Percentiles rank a stretch among this genome's conserved stretches.
Conservation (phyloP, 2,113 vertebrate genomes). For the Tupaia tana region DNA sequence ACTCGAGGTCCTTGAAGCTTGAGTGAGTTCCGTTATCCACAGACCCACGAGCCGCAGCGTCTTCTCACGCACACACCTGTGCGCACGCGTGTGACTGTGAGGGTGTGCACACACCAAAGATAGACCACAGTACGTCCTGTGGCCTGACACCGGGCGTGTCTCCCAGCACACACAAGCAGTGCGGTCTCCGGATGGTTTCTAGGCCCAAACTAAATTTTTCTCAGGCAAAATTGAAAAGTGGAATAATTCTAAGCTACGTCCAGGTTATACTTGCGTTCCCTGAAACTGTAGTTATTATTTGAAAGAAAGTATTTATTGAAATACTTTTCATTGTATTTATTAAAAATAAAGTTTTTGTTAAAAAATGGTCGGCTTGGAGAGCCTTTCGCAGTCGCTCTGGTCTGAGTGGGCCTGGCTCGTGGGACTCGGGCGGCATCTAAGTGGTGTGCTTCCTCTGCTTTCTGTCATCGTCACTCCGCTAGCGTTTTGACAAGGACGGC, state of each 20-base stretch:
- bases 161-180: too few species aligned
- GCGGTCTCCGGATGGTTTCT: neutral
- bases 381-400: neutral
- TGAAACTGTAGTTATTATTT: neutral
- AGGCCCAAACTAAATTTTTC: neutral
- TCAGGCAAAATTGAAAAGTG: neutral
- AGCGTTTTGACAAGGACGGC: too few species aligned
- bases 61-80: rapidly evolving
- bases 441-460: rapidly evolving
- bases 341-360: neutral
- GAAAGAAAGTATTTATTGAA: neutral
- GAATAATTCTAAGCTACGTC: neutral
- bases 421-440: neutral
- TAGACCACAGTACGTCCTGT: neutral
- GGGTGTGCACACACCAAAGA: too few species aligned
- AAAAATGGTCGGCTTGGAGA: neutral
- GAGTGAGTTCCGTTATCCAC: neutral
- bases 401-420: too few species aligned
- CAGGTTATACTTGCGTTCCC: neutral
- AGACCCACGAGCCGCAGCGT: too few species aligned
- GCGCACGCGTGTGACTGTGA: neutral
- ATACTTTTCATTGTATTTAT: neutral
- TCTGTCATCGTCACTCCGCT: neutral
- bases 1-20: neutral
- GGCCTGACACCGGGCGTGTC: too few species aligned